Percentiles rank a stretch among this genome's conserved stretches.
phyloP scores from a whole-genome alignment of 2,888 invertebrate genomes.

The Lymantria monacha region DNA sequence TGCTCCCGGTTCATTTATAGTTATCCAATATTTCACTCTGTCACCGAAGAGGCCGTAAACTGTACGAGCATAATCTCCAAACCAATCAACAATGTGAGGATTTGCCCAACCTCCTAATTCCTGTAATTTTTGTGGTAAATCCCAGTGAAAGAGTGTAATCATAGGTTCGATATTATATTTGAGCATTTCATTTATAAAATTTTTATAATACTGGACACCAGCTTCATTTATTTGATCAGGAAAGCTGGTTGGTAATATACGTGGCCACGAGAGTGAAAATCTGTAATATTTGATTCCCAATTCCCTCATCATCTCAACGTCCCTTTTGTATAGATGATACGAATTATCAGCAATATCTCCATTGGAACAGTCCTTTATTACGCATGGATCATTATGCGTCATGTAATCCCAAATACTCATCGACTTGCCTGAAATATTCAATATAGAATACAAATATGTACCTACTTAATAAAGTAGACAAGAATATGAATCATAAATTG shows the following conservation, averaged over 20 bases:
- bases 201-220: constrained; percentile 85
- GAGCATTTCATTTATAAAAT: constrained; percentile 83
- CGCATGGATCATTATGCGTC: constrained; percentile 66
- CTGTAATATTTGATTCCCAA: constrained; percentile 72
- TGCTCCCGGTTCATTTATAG: constrained; percentile 81
- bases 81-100: constrained; percentile 65
- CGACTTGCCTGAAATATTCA: constrained; percentile 61
- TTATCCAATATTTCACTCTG: constrained; percentile 80
- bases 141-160: constrained; percentile 81
- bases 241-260: constrained; percentile 83
- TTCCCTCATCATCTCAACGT: constrained; percentile 53
- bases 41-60: constrained; percentile 70
- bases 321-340: constrained; percentile 81
- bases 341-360: constrained; percentile 83
- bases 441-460: too few relatives aligned
- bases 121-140: constrained; percentile 77
- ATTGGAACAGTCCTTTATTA: constrained; percentile 73
- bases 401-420: constrained; percentile 84
- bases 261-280: constrained; percentile 83
- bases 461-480: too few relatives aligned
- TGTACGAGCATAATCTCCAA: constrained; percentile 70
- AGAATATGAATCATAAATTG: too few relatives aligned
- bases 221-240: constrained; percentile 74
- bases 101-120: constrained; percentile 79
- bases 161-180: constrained; percentile 83